A percentile compares a stretch with the other conserved stretches of the same genome.
Conservation (phyloP, 2,113 vertebrate species). For the Cyanistes caeruleus region DNA sequence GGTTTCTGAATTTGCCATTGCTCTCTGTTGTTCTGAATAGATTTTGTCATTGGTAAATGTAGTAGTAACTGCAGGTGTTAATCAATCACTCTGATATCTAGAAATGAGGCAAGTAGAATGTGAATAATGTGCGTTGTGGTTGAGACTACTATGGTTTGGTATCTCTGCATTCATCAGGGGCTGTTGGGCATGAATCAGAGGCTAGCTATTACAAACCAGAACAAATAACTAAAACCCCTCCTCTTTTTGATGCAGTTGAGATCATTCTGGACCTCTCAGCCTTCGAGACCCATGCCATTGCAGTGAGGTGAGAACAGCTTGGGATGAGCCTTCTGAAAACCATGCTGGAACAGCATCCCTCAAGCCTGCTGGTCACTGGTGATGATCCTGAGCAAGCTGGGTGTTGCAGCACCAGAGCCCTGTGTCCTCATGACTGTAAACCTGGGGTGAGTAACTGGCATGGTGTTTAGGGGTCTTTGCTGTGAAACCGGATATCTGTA, state of each 20-base stretch:
- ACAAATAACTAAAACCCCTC: neutral
- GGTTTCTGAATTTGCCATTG: neutral
- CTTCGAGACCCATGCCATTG: neutral
- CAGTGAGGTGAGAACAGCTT: neutral
- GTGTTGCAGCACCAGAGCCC: neutral
- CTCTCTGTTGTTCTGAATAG: neutral
- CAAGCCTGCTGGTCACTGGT: neutral
- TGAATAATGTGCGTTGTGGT: neutral
- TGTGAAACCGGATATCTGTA: neutral
- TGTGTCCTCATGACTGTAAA: neutral
- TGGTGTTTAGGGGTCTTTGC: neutral
- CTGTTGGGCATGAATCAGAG: neutral
- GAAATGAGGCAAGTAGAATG: neutral
- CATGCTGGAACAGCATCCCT: neutral
- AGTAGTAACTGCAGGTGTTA: neutral
- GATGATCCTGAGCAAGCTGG: neutral
- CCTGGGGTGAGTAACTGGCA: neutral
- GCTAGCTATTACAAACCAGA: neutral
- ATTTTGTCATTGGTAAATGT: neutral
- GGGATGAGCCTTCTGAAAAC: neutral
- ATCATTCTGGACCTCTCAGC: neutral
- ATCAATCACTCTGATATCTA: neutral
- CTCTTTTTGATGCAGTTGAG: rapidly evolving
- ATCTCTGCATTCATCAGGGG: neutral
- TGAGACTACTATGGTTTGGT: neutral